Percentiles rank a stretch among this genome's conserved stretches.
phyloP scores from a whole-genome alignment of 53 echinoderm and acorn worm genomes.

The Holothuria scabra region DNA sequence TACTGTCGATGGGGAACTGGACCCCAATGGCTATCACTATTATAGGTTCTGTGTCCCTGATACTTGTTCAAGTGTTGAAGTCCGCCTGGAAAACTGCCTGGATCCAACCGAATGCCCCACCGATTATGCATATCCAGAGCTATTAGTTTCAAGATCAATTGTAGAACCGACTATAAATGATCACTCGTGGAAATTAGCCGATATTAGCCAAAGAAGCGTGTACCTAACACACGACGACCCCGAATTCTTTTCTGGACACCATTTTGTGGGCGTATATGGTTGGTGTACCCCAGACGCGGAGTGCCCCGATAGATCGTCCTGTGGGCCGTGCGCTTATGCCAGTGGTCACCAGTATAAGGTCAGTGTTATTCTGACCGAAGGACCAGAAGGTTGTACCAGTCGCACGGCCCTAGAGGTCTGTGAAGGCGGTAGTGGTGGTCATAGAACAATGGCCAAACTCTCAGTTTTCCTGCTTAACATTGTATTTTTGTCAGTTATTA shows the following conservation, averaged over 20 bases:
- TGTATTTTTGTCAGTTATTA: too few relatives aligned
- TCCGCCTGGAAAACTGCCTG: slow-evolving; percentile 77
- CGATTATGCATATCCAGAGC: slow-evolving; percentile 84
- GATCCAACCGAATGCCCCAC: slow-evolving; percentile 74
- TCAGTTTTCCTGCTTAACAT: too few relatives aligned
- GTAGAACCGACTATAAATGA: slow-evolving; percentile 75
- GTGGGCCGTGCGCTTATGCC: slow-evolving; percentile 73
- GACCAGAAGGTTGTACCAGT: neutral
- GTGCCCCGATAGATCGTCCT: slow-evolving; percentile 50
- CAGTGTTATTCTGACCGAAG: slow-evolving; percentile 34
- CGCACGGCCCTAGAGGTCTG: slow-evolving; percentile 25
- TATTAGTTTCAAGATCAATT: slow-evolving; percentile 84
- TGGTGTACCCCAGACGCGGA: slow-evolving; percentile 76
- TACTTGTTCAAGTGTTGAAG: slow-evolving; percentile 58
- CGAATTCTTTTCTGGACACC: slow-evolving; percentile 68
- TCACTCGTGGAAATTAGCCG: slow-evolving; percentile 93
- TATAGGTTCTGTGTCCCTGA: slow-evolving; percentile 87
- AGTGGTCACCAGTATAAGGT: slow-evolving; percentile 34
- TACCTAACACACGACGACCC: slow-evolving; percentile 52
- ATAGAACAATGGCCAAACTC: too few relatives aligned
- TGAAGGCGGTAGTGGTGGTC: slow-evolving; percentile 14
- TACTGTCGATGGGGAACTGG: slow-evolving; percentile 6
- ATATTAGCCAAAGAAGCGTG: slow-evolving; percentile 71
- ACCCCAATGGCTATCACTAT: slow-evolving; percentile 65
- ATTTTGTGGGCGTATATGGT: slow-evolving; percentile 73